Base-by-base conservation (phyloP, 2,888 invertebrate genomes). In the Lasioglossum morio region DNA sequence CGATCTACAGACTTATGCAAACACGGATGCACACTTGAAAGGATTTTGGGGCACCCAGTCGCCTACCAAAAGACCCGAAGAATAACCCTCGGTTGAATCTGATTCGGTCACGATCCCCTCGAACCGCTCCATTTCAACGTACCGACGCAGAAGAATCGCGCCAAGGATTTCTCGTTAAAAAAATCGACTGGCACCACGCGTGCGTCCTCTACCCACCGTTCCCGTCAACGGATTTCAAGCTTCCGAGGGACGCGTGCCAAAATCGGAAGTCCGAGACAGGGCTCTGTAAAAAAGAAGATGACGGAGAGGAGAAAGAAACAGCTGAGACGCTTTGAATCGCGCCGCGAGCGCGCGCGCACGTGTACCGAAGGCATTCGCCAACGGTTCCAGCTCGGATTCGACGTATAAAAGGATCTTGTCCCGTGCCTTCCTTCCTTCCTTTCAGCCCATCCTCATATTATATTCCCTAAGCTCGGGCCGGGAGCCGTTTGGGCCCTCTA, bases 281-380 rank as follows among this genome's bases (percentile, higher is more conserved):
- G 69, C 69, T 66, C 73, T 79, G 79, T 76, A 75, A 30, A 60
- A 60, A 74, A 57, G 82, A 79, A 76, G 80, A 73, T 73, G 82
- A 81, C 82, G 74, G 37, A 77, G 77, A 74, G 79, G 82, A 87
- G 86, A 88, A 85, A 82, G 81, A 93, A 94, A 94, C 94, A 94
- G 94, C 94, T 94, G 94, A 94, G 93, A 92, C 90, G 92, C 92
- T 90, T 93, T 93, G 90, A 92, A 92, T 93, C 91, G 84, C 87
- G 87, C 88, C 90, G 88, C 92, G 90, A 87, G 91, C 23, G 53
- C 53, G 53, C 53, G 53, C 23, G 10, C 53, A 7, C 89, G 92
- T 90, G 87, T 88, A 87, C 87, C 89, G 88, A 92, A 93, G 92
- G 92, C 92, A 93, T 91, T 91, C 92, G 81, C 79, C 90, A 92